Percentiles rank a stretch among this genome's conserved stretches.
These are phyloP conservation scores for Capitulum mitella DNA, from an alignment of 2,888 invertebrate genomes.

Conservation along the genomic window DNA sequence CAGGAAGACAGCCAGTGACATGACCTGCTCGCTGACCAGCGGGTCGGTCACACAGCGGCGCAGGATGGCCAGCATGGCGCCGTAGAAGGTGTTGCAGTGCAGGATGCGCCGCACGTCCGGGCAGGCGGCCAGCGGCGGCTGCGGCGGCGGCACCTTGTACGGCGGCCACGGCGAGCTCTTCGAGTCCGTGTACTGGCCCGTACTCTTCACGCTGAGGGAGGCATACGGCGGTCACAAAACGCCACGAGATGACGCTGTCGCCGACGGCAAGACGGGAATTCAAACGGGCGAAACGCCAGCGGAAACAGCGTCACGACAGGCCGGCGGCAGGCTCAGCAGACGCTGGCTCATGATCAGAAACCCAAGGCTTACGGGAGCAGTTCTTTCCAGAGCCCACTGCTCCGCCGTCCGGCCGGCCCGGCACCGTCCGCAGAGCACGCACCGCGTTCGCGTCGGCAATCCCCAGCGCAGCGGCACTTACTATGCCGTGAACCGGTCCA, in stretches of 20 bases:
- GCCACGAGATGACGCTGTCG: no score
- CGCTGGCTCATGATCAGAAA: no score
- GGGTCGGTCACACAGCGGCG: slow-evolving; percentile 70
- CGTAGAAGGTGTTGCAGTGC: slow-evolving; percentile 58
- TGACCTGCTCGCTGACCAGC: slow-evolving; percentile 74
- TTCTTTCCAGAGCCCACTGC: no score
- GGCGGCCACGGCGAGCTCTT: slow-evolving; percentile 38
- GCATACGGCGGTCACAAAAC: no score
- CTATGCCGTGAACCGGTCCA: slow-evolving; percentile 87
- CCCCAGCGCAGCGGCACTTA: slow-evolving; percentile 48
- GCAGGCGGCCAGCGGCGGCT: slow-evolving; percentile 45
- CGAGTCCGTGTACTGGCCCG: slow-evolving; percentile 52
- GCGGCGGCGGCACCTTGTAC: slow-evolving; percentile 68
- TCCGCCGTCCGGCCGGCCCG: no score
- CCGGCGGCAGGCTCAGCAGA: no score
- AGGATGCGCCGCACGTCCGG: slow-evolving; percentile 59
- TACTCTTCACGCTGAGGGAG: slow-evolving; percentile 51
- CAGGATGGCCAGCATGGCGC: slow-evolving; percentile 69
- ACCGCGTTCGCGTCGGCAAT: no score
- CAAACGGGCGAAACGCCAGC: no score
- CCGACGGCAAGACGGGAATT: no score
- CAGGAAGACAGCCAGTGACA: slow-evolving; percentile 77
- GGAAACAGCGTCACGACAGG: no score
- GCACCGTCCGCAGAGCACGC: not conserved
- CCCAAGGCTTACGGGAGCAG: no score